Evolutionary conservation across 1,140 invertebrate species (phyloP), one percentile per base, ranked within the genome.

Genomic region (Amphibalanus amphitrite): DNA sequence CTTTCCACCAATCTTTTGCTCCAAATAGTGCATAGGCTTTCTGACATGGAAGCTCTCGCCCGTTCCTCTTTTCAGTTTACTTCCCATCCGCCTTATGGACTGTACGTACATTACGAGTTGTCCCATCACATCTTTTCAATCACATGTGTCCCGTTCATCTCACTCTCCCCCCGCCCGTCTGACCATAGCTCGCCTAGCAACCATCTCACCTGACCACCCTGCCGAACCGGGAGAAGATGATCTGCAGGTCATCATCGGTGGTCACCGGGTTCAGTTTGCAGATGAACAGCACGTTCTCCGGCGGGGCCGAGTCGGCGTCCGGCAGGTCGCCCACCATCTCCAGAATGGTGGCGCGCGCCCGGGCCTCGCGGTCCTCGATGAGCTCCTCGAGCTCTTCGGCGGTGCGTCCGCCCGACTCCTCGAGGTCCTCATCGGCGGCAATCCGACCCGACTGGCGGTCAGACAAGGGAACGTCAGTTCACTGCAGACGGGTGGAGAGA

Each of bases 241-340:
- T 94, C 83, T 98, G 93, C 69, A 98, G 83, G 81, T 98, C 95
- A 76, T 98, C 95, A 80, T 97, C 95, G 47, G 88, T 95, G 4
- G 97, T 99, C 0, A 99, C 95, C 30, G 97, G 95, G 85, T 99
- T 99, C n/a, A 99, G 82, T 84, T 99, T 99, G 82, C 97, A 99
- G 13, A 99, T 93, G 83, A 99, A 99, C 0, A 99, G 81, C 20
- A 99, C 95, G 85, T 99, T 99, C 83, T 99, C 97, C 15, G 96
- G 95, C 0, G 97, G 97, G 28, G 92, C 93, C 78, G 97, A 91
- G 67, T 99, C 96, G 65, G 91, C 95, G 83, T 97, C 90, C 0
- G 95, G 97, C 70, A 99, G 82, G 82, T 99, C 97, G 0, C 97
- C 97, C 47, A 99, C 92, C 83, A 99, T 98, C 86, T 99, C 96